Base-by-base conservation (phyloP, 2,113 vertebrate genomes). In the Gadus macrocephalus region DNA sequence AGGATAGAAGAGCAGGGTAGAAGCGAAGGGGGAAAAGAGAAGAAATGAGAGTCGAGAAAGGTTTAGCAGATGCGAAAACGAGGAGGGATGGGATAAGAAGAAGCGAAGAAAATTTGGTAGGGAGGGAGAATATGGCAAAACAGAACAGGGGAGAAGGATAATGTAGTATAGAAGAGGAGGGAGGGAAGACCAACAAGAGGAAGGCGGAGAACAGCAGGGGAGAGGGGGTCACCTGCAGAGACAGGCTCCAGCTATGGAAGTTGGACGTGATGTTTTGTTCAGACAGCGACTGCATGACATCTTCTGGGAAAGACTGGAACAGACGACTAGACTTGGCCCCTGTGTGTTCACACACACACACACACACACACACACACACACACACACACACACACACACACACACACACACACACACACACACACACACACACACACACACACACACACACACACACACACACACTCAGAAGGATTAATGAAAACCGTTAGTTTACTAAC, bases 171-270 rank as follows among this genome's bases (percentile, higher is more conserved):
- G 42, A 49, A 14, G 42, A 49, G 42, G 42, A 49, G 42, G 55
- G 16, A 25, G 53, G 15, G 15, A 42, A 63, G 22, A 14, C 16
- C 6, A 8, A 60, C 4, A n/a, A 62, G 20, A 15, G 19, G 19
- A 62, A 22, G 11, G 16, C 49, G 14, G 17, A 8, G 15, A 62
- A 8, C 49, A 58, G 15, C 28, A 11, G 35, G 17, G 14, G 16
- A 19, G 42, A 31, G 4, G 9, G 1, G 20, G 8, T n/a, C 93
- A 98, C 97, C 96, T 93, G 87, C 69, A 92, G 0, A 0, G 96
- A 95, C 16, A 99, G 91, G 75, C 97, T 98, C 95, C 94, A 97
- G 22, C 56, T 68, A 77, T 99, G 97, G 70, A 94, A 98, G 89
- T 99, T 95, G 69, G 93, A 87, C 5, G 96, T 95, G 85, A 99